These are phyloP conservation scores for Auanema freiburgensis DNA, from an alignment of 2,888 invertebrate genomes.

Conservation along the genomic window DNA sequence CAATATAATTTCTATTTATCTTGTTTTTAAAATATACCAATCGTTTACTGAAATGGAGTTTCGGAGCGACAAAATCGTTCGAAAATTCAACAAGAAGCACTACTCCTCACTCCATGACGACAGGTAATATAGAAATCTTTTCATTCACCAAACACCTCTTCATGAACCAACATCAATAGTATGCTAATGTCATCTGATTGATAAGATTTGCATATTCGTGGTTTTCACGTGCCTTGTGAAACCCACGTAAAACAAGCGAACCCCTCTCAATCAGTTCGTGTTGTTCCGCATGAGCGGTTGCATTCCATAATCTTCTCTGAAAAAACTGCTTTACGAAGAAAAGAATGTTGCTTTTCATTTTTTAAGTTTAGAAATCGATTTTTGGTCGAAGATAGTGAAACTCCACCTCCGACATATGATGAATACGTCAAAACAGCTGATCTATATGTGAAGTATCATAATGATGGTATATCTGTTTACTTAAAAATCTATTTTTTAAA, in stretches of 20 bases:
- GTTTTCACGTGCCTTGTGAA: no score
- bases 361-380: constrained; percentile 17
- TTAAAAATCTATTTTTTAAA: no score
- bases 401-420: constrained; percentile 39
- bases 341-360: background rate
- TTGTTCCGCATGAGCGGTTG: no score
- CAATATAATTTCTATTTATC: constrained; percentile 4
- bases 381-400: constrained; percentile 26
- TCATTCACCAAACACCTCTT: no score
- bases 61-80: constrained; percentile 16
- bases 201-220: no score
- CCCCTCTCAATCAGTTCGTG: no score
- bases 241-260: no score
- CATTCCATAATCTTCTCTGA: no score
- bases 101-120: constrained; percentile 10
- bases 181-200: no score
- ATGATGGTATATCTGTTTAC: constrained; percentile 12
- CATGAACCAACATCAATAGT: no score
- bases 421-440: constrained; percentile 39
- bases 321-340: constrained; percentile 3
- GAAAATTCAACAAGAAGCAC: constrained; percentile 18
- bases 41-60: constrained; percentile 5
- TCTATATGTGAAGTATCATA: constrained; percentile 33
- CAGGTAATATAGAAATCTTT: constrained; percentile 11
- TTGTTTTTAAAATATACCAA: constrained; percentile 8